These are phyloP conservation scores for Parelbella ahira DNA, from an alignment of 2,888 invertebrate genomes.

Conservation along the genomic window DNA sequence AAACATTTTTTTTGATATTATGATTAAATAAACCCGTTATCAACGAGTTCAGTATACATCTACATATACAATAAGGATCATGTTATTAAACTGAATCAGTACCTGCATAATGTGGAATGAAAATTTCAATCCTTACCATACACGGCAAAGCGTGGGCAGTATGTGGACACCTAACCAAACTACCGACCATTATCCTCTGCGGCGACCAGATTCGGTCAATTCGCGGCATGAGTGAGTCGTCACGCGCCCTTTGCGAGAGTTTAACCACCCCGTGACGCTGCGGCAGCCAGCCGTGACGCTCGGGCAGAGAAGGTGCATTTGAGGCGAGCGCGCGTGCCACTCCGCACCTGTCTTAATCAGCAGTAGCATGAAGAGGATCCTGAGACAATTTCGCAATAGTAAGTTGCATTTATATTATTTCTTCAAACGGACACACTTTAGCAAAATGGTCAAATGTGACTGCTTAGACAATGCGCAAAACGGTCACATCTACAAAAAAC, in stretches of 20 bases:
- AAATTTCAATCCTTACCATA: constrained; percentile 9
- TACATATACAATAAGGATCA: too few relatives aligned
- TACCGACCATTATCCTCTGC: too few relatives aligned
- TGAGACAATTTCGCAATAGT: constrained; percentile 60
- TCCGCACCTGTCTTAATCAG: constrained; percentile 32
- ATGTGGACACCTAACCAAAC: constrained; percentile 3
- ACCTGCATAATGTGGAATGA: too few relatives aligned
- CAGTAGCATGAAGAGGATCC: constrained; percentile 68
- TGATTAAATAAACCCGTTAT: too few relatives aligned
- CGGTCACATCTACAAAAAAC: too few relatives aligned
- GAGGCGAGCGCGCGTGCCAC: constrained; percentile 51
- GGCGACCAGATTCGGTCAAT: constrained; percentile 23
- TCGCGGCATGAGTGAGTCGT: constrained; percentile 11
- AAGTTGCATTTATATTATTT: too few relatives aligned
- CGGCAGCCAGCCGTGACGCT: constrained; percentile 52
- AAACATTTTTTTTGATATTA: too few relatives aligned
- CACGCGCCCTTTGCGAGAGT: constrained; percentile 44
- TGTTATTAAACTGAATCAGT: too few relatives aligned
- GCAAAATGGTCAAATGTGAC: too few relatives aligned
- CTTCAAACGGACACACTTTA: too few relatives aligned
- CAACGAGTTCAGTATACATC: too few relatives aligned
- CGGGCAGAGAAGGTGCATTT: constrained; percentile 45
- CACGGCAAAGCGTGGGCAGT: constrained; percentile 8
- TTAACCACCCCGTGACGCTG: constrained; percentile 61
- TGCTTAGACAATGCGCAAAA: too few relatives aligned